These are phyloP conservation scores for Athetis lepigone DNA, from an alignment of 2,888 invertebrate genomes.

Conservation along the genomic window DNA sequence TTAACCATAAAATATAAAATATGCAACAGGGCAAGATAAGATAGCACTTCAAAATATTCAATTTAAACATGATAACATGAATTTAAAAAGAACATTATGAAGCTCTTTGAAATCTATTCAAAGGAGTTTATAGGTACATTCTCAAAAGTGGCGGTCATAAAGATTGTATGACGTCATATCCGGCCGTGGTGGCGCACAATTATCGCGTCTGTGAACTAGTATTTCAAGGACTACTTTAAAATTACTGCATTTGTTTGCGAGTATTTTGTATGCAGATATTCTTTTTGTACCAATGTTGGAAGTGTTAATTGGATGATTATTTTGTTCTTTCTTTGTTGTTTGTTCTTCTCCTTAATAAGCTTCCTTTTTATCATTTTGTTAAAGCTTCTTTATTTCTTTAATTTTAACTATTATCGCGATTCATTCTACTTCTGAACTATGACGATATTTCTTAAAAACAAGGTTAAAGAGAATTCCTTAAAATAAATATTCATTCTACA, in stretches of 20 bases:
- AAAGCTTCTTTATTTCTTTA: background rate
- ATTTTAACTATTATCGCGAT: background rate
- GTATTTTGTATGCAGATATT: slow-evolving; percentile 42
- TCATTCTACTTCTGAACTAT: no score
- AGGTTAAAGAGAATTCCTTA: background rate
- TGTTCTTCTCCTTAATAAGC: background rate
- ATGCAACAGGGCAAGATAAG: background rate
- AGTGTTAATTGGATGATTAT: slow-evolving; percentile 21
- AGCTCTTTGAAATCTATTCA: slow-evolving; percentile 55
- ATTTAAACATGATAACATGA: slow-evolving; percentile 15
- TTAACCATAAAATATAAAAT: background rate
- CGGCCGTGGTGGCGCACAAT: slow-evolving; percentile 54
- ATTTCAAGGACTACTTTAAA: slow-evolving; percentile 61
- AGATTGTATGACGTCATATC: slow-evolving; percentile 62
- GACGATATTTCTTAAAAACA: background rate
- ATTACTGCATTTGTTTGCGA: slow-evolving; percentile 52
- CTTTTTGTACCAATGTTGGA: slow-evolving; percentile 6
- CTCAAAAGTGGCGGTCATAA: slow-evolving; percentile 58
- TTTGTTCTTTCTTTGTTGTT: slow-evolving; percentile 1
- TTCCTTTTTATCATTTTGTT: background rate
- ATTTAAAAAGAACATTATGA: slow-evolving; percentile 36
- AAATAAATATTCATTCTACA: slow-evolving; percentile 16
- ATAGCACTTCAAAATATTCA: slow-evolving; percentile 7
- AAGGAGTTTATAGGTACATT: slow-evolving; percentile 54
- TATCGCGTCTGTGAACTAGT: slow-evolving; percentile 57